These are phyloP conservation scores for Vombatus ursinus DNA, from an alignment of 2,113 vertebrate genomes.

Conservation along the genomic window DNA sequence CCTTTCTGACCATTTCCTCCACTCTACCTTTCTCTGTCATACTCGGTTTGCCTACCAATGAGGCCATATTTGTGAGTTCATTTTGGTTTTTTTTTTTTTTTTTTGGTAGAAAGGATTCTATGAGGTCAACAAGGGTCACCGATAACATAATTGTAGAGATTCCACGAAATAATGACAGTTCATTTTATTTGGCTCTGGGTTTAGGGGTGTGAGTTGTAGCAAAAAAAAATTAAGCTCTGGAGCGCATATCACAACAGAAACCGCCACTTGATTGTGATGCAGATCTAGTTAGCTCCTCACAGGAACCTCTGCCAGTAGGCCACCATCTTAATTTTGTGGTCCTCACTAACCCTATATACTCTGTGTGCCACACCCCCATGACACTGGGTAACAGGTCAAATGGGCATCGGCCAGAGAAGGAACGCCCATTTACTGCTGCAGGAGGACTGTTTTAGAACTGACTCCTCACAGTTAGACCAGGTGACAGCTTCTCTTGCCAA, in stretches of 20 bases:
- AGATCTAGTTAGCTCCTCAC: constrained; percentile 47
- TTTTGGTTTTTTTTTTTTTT: constrained; percentile 4
- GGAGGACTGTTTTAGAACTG: not conserved
- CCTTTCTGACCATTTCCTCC: not conserved
- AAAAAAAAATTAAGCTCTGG: constrained; percentile 64
- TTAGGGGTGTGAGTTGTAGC: constrained; percentile 33
- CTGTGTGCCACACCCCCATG: constrained; percentile 51
- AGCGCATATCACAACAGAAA: constrained; percentile 61
- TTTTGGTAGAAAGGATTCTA: constrained; percentile 32
- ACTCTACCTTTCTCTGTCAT: not conserved
- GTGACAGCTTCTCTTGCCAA: constrained; percentile 75
- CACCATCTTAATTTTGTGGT: constrained; percentile 55
- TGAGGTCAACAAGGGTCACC: not conserved
- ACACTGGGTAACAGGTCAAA: constrained; percentile 64
- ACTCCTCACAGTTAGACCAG: not conserved
- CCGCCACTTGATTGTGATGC: constrained; percentile 63
- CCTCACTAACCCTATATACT: constrained; percentile 56
- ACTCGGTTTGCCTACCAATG: not conserved
- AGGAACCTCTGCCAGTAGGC: constrained; percentile 57
- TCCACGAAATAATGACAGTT: not conserved
- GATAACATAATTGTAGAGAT: not conserved
- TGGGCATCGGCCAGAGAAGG: constrained; percentile 64
- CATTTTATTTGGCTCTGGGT: not conserved
- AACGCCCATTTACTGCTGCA: constrained; percentile 61
- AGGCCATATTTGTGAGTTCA: not conserved